Evolutionary conservation across 2,113 vertebrate species (phyloP), one percentile per base, ranked within the genome.

Genomic region (Arizona elegans): DNA sequence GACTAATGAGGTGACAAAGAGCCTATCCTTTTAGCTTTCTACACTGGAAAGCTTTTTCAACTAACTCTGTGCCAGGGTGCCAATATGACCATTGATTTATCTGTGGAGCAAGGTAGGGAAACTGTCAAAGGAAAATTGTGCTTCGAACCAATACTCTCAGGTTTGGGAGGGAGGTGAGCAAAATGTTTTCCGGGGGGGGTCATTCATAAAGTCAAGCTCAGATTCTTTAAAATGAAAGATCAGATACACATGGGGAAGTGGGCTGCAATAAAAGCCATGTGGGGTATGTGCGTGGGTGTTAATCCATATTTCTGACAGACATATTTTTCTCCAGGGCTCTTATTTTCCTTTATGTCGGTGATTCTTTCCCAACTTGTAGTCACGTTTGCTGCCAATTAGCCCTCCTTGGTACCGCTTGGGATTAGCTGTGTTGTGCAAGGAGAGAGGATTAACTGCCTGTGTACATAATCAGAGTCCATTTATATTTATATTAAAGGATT

Each of bases 391-490:
- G 58, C 89, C 89, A 90, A 90, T 70, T n/a, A 90, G 47, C 59
- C 47, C 43, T 70, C 29, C 9, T 53, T 50, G 47, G 59, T 70
- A 65, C 50, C 1, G 29, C 90, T 5, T 38, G 29, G 62, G 90
- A 90, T 75, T 54, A 75, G 90, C 89, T 90, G 89, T 70, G 59
- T 52, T 9, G 47, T 70, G 47, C 59, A 19, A 70, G 59, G 43
- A 17, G 15, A 70, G 59, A n/a, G 47, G 89, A 90, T 90, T 70
- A 90, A 29, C 59, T 21, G 89, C 58, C 59, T 90, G 26, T 90
- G 58, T 90, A 90, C 89, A 90, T 26, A 90, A 90, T 90, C 89
- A 70, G 50, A 90, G 89, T 70, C 59, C 89, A n/a, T 70, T 53
- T 70, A 12, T 21, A 7, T 62, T 90, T 70, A 47, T 26, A 21